Percentiles rank a stretch among this genome's conserved stretches.
These are phyloP conservation scores for Geopemphigus sp. DNA, from an alignment of 1,140 invertebrate species.

Conservation along the genomic window DNA sequence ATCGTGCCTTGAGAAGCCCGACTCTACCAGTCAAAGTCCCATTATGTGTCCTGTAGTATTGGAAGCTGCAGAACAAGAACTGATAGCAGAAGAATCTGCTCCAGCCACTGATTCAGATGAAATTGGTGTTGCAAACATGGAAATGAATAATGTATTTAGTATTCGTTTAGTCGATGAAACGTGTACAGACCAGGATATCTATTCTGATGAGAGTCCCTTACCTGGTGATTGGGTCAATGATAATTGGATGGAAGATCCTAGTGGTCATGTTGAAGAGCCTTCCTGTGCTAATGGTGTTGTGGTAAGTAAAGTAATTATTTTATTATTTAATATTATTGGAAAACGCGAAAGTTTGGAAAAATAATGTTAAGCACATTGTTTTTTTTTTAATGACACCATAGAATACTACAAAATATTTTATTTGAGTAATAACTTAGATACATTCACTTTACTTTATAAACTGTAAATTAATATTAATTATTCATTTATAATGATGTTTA, in stretches of 20 bases:
- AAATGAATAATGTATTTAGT: slow-evolving; percentile 12
- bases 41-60: slow-evolving; percentile 34
- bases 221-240: slow-evolving; percentile 33
- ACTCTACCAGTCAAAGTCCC: slow-evolving; percentile 35
- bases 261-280: slow-evolving; percentile 30
- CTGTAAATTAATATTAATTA: too few relatives aligned
- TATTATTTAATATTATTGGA: not conserved
- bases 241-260: slow-evolving; percentile 31
- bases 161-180: slow-evolving; percentile 25
- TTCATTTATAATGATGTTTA: too few relatives aligned
- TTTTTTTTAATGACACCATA: too few relatives aligned
- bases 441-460: too few relatives aligned
- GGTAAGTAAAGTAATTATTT: slow-evolving; percentile 26
- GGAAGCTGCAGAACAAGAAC: slow-evolving; percentile 45
- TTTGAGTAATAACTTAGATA: too few relatives aligned
- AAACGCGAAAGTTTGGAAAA: too few relatives aligned
- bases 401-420: too few relatives aligned
- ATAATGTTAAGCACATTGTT: too few relatives aligned
- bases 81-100: slow-evolving; percentile 37
- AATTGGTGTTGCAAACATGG: slow-evolving; percentile 21
- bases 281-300: slow-evolving; percentile 23
- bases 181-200: slow-evolving; percentile 42
- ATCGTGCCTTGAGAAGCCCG: slow-evolving; percentile 38
- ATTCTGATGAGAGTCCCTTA: slow-evolving; percentile 40
- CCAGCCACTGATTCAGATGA: slow-evolving; percentile 42